These are phyloP conservation scores for Tenthredo notha DNA, from an alignment of 2,888 invertebrate species.

Conservation along the genomic window DNA sequence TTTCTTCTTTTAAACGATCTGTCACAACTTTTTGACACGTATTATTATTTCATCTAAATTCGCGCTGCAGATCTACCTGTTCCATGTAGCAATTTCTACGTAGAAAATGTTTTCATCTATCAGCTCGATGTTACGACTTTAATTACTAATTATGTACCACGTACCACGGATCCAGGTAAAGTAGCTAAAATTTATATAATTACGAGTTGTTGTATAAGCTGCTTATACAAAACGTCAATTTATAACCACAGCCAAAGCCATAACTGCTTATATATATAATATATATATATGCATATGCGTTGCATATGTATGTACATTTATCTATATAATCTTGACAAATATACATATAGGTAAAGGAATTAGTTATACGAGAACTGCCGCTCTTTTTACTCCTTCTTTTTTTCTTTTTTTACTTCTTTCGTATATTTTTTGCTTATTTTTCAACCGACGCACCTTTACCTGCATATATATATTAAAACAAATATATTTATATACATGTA, in stretches of 20 bases:
- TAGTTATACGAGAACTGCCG: neutral
- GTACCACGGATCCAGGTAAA: neutral
- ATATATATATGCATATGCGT: too few species aligned
- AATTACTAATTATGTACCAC: neutral
- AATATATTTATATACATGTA: too few species aligned
- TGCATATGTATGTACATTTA: too few species aligned
- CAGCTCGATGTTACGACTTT: neutral
- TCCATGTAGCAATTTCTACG: neutral
- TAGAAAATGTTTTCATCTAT: neutral
- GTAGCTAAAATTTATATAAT: conserved; percentile 8
- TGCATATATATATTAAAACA: neutral
- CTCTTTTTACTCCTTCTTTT: neutral
- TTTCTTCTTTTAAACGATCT: neutral
- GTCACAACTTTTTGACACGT: neutral
- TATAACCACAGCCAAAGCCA: neutral
- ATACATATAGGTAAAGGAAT: neutral
- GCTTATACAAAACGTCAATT: neutral
- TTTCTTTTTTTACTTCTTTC: neutral
- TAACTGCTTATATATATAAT: neutral
- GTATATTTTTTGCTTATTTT: neutral
- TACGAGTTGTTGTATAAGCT: neutral
- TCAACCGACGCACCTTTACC: neutral
- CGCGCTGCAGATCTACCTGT: neutral
- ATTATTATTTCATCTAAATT: neutral
- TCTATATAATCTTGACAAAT: neutral